Evolutionary conservation across 2,888 invertebrate species (phyloP).

Genomic region (Mystacides longicornis): DNA sequence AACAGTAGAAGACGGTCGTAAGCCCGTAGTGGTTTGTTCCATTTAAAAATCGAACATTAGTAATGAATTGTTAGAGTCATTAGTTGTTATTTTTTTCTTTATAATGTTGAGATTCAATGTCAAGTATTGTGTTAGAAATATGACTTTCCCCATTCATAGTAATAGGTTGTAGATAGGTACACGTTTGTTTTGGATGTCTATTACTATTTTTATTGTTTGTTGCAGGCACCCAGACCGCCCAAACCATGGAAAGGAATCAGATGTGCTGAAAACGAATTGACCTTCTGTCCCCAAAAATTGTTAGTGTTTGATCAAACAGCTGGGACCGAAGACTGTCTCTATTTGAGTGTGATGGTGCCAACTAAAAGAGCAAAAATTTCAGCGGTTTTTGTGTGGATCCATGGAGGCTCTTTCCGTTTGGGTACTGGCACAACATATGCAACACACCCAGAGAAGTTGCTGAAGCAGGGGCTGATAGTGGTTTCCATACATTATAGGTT

Average conservation of each 20-base stretch:
- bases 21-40: too few relatives aligned
- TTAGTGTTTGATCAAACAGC: constrained; percentile 19
- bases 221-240: constrained; percentile 51
- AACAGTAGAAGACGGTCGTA: too few relatives aligned
- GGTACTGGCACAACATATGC: constrained; percentile 40
- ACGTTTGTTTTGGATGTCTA: too few relatives aligned
- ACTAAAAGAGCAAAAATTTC: constrained; percentile 38
- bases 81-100: too few relatives aligned
- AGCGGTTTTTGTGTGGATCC: constrained; percentile 43
- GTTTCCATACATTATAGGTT: constrained; percentile 40
- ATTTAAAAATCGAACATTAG: too few relatives aligned
- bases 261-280: constrained; percentile 54
- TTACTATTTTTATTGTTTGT: too few relatives aligned
- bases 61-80: too few relatives aligned
- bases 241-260: constrained; percentile 51
- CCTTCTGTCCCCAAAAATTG: constrained; percentile 51
- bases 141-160: too few relatives aligned
- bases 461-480: constrained; percentile 38
- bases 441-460: constrained; percentile 39
- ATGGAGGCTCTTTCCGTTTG: constrained; percentile 40
- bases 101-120: too few relatives aligned
- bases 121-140: too few relatives aligned
- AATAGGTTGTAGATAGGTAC: too few relatives aligned
- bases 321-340: constrained; percentile 61
- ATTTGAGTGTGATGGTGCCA: constrained; percentile 60